Evolutionary conservation across 2,113 vertebrate genomes (phyloP), one percentile per base, ranked within the genome.

Genomic region (Neotoma lepida): DNA sequence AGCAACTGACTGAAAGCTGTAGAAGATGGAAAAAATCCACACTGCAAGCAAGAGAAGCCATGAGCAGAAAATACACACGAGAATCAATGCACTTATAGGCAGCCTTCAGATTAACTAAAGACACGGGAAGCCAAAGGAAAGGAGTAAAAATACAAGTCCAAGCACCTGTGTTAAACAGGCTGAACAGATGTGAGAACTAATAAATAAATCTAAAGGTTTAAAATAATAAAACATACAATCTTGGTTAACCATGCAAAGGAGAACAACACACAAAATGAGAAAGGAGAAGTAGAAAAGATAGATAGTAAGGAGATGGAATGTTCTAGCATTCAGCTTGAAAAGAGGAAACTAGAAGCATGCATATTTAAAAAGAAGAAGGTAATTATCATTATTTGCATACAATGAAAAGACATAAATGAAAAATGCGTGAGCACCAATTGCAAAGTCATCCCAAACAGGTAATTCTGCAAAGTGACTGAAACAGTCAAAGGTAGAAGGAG

Each of bases 331-430:
- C 80, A 74, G 35, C 9, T 51, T 4, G 30, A 30, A 39, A 84
- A 81, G 71, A 33, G 88, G n/a, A 33, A 85, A 94, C 51, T 39
- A 78, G 78, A 94, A 74, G 46, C 18, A 4, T 15, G 24, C 30
- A 39, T 90, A 71, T 61, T 74, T 24, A 89, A 86, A 88, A 82
- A 26, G n/a, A 71, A 64, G 41, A 85, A 18, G 56, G 26, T 56
- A 78, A 86, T 89, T 71, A 73, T 28, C 66, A n/a, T 58, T 89
- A 56, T 93, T 93, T 84, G 49, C 49, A 96, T 78, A 89, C 64
- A 78, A 63, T 51, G 58, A 85, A 92, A 88, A 30, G 89, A 49
- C 46, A 58, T 61, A 74, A 87, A 88, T 91, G 86, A 95, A 96
- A 94, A 49, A 46, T 93, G 76, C 74, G 85, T 86, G 81, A 88